These are phyloP conservation scores for Eupithecia exiguata DNA, from an alignment of 2,888 invertebrate species.

Conservation along the genomic window DNA sequence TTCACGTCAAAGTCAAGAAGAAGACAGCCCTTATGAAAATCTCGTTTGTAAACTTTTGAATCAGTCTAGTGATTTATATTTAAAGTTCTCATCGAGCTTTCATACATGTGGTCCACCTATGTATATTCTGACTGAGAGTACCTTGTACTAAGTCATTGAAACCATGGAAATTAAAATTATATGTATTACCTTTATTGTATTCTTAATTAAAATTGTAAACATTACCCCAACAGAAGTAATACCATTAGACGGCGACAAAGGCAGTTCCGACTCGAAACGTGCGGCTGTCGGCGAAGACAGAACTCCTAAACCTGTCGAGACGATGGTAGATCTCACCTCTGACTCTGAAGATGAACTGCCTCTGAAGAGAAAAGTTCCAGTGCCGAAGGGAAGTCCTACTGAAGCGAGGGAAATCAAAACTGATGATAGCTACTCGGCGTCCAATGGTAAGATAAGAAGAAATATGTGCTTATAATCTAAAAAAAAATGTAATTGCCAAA, in stretches of 20 bases:
- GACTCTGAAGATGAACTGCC: conserved; percentile 89
- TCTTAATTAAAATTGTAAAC: neutral
- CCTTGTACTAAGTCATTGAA: neutral
- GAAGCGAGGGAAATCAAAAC: conserved; percentile 58
- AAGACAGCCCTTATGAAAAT: neutral
- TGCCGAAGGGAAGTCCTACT: conserved; percentile 73
- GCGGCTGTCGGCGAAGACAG: conserved; percentile 72
- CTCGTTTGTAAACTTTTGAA: too few species aligned
- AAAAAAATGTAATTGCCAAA: neutral
- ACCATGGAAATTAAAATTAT: neutral
- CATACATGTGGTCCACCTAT: neutral
- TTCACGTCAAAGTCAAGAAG: neutral
- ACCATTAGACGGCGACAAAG: conserved; percentile 66
- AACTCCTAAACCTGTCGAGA: conserved; percentile 68
- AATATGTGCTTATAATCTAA: too few species aligned
- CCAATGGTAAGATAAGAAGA: conserved; percentile 54
- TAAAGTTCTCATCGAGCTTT: neutral
- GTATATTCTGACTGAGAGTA: neutral
- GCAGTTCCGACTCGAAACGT: conserved; percentile 58
- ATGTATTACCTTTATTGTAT: neutral
- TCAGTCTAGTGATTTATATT: neutral
- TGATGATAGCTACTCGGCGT: conserved; percentile 73
- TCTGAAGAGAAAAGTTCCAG: conserved; percentile 83
- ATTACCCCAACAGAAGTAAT: conserved; percentile 69
- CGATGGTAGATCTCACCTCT: conserved; percentile 88